Evolutionary conservation across 2,888 invertebrate genomes (phyloP).

Genomic region (Aelia acuminata): DNA sequence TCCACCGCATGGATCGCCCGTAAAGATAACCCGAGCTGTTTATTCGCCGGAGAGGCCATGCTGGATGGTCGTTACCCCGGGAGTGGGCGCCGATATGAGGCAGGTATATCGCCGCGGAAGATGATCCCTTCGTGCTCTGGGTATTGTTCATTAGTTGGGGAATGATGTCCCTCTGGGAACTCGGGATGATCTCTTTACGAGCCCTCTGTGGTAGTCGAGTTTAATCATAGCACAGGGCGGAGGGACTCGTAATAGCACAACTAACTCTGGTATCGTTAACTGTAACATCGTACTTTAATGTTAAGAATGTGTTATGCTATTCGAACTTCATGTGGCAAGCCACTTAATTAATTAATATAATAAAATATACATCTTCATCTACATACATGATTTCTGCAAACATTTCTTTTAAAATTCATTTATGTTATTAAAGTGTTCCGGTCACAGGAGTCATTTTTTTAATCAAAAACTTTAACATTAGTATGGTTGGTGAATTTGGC

Average conservation of each 20-base stretch:
- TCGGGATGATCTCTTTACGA: neutral
- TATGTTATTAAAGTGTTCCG: too few species aligned
- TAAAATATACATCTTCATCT: too few species aligned
- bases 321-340: too few species aligned
- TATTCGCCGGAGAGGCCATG: neutral
- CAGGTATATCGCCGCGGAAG: neutral
- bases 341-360: too few species aligned
- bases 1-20: neutral
- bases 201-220: neutral
- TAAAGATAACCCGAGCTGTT: slow-evolving; percentile 14
- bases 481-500: too few species aligned
- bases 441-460: too few species aligned
- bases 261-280: too few species aligned
- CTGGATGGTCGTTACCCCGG: neutral
- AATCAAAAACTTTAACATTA: too few species aligned
- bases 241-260: neutral
- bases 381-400: too few species aligned
- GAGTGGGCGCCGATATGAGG: neutral
- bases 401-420: too few species aligned
- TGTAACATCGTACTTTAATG: too few species aligned
- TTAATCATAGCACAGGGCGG: neutral
- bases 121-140: neutral
- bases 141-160: neutral
- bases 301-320: too few species aligned
- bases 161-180: neutral